Percentiles rank a stretch among this genome's conserved stretches.
Conservation (phyloP, 2,888 invertebrate species). For the Byasa hedistus region DNA sequence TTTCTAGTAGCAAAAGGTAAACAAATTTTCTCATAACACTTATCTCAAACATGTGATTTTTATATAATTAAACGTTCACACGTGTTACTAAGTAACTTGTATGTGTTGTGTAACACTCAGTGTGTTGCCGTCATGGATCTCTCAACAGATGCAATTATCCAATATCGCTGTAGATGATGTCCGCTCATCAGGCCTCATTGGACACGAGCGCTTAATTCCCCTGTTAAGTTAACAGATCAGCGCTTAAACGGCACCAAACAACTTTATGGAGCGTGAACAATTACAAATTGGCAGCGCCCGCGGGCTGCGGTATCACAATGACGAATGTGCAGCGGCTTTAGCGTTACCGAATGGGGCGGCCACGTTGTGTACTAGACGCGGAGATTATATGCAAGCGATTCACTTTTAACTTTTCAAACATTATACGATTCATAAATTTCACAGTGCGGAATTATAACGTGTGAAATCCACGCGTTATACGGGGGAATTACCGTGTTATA, state of each 20-base stretch:
- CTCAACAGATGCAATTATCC: constrained; percentile 11
- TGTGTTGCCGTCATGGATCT: constrained; percentile 1
- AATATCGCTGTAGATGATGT: constrained; percentile 8
- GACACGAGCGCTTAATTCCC: constrained; percentile 16
- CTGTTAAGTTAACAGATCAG: constrained; percentile 22
- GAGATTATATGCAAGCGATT: too few relatives aligned
- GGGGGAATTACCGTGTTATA: too few relatives aligned
- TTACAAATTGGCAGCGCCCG: constrained; percentile 22
- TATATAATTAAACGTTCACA: too few relatives aligned
- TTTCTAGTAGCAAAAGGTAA: too few relatives aligned
- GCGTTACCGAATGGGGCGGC: constrained; percentile 1
- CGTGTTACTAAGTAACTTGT: too few relatives aligned
- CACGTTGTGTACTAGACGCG: not conserved
- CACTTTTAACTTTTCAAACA: too few relatives aligned
- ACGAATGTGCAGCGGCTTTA: constrained; percentile 26
- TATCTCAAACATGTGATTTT: too few relatives aligned
- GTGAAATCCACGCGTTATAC: too few relatives aligned
- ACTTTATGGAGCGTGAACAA: constrained; percentile 27
- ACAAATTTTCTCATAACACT: too few relatives aligned
- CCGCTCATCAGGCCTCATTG: constrained; percentile 20
- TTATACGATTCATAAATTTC: too few relatives aligned
- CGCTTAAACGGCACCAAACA: constrained; percentile 18
- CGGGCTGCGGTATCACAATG: constrained; percentile 18
- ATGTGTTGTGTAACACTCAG: not conserved
- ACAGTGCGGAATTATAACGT: too few relatives aligned